Evolutionary conservation across 2,888 invertebrate species (phyloP).

Genomic region (Catocala nupta): DNA sequence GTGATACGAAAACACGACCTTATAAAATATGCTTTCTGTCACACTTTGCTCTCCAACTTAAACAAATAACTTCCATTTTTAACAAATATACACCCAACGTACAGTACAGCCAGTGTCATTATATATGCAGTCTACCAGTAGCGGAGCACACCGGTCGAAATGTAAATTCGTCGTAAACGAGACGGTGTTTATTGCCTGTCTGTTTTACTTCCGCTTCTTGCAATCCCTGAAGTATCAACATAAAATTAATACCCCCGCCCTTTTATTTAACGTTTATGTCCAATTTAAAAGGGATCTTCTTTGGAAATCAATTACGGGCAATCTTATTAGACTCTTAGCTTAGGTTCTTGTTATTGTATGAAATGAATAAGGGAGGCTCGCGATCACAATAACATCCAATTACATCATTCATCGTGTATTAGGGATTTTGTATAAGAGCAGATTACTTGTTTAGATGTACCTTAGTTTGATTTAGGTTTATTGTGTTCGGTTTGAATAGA

Average conservation of each 20-base stretch:
- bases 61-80: too few relatives aligned
- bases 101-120: too few relatives aligned
- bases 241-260: conserved; percentile 40
- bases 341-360: conserved; percentile 23
- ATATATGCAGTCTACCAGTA: too few relatives aligned
- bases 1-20: too few relatives aligned
- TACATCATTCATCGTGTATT: conserved; percentile 39
- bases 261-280: conserved; percentile 44
- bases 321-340: conserved; percentile 49
- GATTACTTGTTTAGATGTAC: conserved; percentile 36
- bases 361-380: conserved; percentile 41
- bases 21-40: too few relatives aligned
- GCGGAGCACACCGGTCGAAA: conserved; percentile 21
- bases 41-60: too few relatives aligned
- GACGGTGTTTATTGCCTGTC: conserved; percentile 35
- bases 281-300: conserved; percentile 51
- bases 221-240: conserved; percentile 34
- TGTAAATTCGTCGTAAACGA: conserved; percentile 40
- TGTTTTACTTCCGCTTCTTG: conserved; percentile 23
- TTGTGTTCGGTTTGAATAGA: conserved; percentile 25
- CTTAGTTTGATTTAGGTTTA: conserved; percentile 31
- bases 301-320: conserved; percentile 56
- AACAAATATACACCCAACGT: too few relatives aligned
- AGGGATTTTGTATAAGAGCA: conserved; percentile 20
- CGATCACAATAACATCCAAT: conserved; percentile 44